phyloP scores from a whole-genome alignment of 2,888 invertebrate genomes.

The Pyrrhosoma nymphula region DNA sequence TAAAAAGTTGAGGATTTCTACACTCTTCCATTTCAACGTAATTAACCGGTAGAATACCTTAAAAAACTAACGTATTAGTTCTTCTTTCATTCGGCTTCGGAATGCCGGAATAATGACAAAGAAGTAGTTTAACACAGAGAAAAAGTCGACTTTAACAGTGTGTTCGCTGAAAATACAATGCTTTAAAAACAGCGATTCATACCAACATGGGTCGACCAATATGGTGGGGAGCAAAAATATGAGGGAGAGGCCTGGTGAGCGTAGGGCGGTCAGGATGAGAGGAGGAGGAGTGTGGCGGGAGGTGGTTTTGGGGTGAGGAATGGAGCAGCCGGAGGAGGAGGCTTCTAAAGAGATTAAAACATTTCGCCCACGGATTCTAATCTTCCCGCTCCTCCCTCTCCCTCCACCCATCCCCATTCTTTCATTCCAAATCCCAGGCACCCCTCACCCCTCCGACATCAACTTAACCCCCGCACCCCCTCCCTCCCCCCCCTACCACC shows the following conservation, averaged over 20 bases:
- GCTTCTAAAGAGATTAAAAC: slow-evolving; percentile 66
- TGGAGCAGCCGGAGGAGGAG: background rate
- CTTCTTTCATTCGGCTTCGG: too few species aligned
- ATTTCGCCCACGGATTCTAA: slow-evolving; percentile 65
- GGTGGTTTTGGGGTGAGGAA: background rate
- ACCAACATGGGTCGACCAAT: background rate
- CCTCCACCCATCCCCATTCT: background rate
- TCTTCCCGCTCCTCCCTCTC: background rate
- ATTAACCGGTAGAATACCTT: too few species aligned
- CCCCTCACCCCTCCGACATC: background rate
- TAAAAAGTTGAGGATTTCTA: too few species aligned
- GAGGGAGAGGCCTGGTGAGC: too few species aligned
- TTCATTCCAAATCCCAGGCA: background rate
- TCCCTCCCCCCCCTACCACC: background rate
- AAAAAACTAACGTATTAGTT: too few species aligned
- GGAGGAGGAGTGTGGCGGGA: background rate
- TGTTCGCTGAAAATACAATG: too few species aligned
- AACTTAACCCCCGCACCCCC: background rate
- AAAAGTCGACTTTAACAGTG: too few species aligned
- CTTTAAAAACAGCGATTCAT: too few species aligned
- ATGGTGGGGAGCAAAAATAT: background rate
- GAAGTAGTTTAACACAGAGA: too few species aligned
- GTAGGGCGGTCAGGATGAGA: too few species aligned
- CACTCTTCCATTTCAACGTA: too few species aligned
- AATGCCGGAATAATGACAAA: too few species aligned